These are phyloP conservation scores for Euwallacea similis DNA, from an alignment of 1,140 invertebrate species.

Conservation along the genomic window DNA sequence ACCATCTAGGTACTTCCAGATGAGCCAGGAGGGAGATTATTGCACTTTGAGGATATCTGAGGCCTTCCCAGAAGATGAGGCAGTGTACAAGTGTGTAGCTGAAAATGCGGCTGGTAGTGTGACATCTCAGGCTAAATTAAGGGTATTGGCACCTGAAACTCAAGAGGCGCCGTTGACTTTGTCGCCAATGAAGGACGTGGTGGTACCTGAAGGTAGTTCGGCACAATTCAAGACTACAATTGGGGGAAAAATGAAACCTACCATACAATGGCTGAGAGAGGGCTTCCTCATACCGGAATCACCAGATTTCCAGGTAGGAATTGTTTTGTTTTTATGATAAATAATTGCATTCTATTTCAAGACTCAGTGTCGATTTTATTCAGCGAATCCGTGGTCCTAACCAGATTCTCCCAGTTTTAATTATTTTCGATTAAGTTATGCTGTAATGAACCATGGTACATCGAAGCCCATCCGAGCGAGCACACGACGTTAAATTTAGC, in stretches of 20 bases:
- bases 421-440: too few relatives aligned
- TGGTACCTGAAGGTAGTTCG: slow-evolving; percentile 81
- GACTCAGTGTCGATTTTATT: too few relatives aligned
- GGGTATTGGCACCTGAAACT: slow-evolving; percentile 77
- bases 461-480: too few relatives aligned
- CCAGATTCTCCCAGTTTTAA: too few relatives aligned
- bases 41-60: slow-evolving; percentile 86
- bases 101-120: slow-evolving; percentile 82
- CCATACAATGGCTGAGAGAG: slow-evolving; percentile 87
- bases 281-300: slow-evolving; percentile 86
- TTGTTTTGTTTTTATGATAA: neutral
- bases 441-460: too few relatives aligned
- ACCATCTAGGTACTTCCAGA: slow-evolving; percentile 96
- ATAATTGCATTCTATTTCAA: too few relatives aligned
- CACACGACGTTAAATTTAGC: too few relatives aligned
- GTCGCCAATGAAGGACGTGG: slow-evolving; percentile 78
- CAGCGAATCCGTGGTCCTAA: too few relatives aligned
- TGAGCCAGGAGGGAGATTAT: slow-evolving; percentile 84
- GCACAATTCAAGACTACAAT: slow-evolving; percentile 87
- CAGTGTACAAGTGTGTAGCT: slow-evolving; percentile 86
- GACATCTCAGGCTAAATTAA: slow-evolving; percentile 74
- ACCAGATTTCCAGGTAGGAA: slow-evolving; percentile 84
- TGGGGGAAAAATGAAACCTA: slow-evolving; percentile 78
- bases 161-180: slow-evolving; percentile 76
- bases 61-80: slow-evolving; percentile 95